Evolutionary conservation across 37 sponge, comb jelly and placozoan genomes (phyloP), one percentile per base, ranked within the genome.

Genomic region (Trichoplax adhaerens): DNA sequence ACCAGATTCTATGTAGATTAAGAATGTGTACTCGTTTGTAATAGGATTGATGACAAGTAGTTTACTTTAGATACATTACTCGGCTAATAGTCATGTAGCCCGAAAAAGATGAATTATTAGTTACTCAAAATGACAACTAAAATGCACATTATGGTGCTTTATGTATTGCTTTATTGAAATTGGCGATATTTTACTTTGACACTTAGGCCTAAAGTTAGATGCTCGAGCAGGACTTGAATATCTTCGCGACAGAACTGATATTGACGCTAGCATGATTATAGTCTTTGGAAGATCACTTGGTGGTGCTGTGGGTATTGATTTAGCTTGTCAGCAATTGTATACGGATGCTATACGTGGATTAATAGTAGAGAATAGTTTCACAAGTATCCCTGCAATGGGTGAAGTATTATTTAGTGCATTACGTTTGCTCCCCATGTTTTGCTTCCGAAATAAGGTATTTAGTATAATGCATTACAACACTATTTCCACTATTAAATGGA

Each of bases 291-390:
- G 92, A 10, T 88, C 93, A 2, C 76, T 89, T 65, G 99, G 99
- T 0, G 99, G 99, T 55, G 93, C 94, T 12, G 90, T 97, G 12
- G 99, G 93, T 2, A 81, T 89, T 6, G 76, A 92, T 71, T 81
- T 97, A 2, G 85, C 87, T 0, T 84, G 62, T 60, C 12, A 12
- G 12, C 12, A 60, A 12, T 60, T 8, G 8, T 12, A 60, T 60
- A 60, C 62, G 62, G 1, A 63, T 64, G 73, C n/a, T 58, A 12
- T 64, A 62, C 46, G 2, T 2, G 72, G 5, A 1, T 1, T 94
- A 62, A 80, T 97, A 6, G 78, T 97, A 46, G 99, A 97, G 83
- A 97, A 97, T 72, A 97, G 87, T 0, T 97, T 97, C 81, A 86
- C 93, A 50, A 81, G 90, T 66, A 97, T 97, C 4, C 94, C 90